Conservation (phyloP, 2,888 invertebrate genomes). For the Eristalinus sepulchralis region DNA sequence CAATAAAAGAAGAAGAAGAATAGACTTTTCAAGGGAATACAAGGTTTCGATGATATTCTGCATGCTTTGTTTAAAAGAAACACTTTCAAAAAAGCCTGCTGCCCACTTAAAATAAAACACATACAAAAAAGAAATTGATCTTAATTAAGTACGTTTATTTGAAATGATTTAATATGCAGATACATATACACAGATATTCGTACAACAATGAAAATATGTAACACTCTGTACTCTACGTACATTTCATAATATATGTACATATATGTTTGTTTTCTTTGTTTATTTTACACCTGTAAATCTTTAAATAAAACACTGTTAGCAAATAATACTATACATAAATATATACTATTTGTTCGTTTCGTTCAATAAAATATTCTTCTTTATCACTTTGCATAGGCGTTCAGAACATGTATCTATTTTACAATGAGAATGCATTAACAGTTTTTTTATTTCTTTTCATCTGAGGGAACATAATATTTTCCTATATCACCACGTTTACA, state of each 20-base stretch:
- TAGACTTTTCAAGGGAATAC: too few relatives aligned
- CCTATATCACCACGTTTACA: conserved; percentile 48
- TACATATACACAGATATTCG: not conserved
- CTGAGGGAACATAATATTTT: conserved; percentile 42
- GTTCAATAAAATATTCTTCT: conserved; percentile 30
- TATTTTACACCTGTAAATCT: conserved; percentile 29
- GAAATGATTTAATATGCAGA: conserved; percentile 26
- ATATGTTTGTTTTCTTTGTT: conserved; percentile 16
- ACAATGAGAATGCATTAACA: not conserved
- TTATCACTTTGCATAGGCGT: conserved; percentile 40
- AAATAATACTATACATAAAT: conserved; percentile 56
- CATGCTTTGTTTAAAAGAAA: too few relatives aligned
- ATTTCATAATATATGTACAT: too few relatives aligned
- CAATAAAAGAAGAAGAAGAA: too few relatives aligned
- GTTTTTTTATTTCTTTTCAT: conserved; percentile 22
- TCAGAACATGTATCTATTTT: conserved; percentile 17
- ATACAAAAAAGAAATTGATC: not conserved
- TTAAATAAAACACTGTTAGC: conserved; percentile 43
- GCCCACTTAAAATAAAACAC: not conserved
- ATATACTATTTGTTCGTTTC: conserved; percentile 38
- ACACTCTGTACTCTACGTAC: conserved; percentile 15
- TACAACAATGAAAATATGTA: conserved; percentile 26
- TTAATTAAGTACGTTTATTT: conserved; percentile 62
- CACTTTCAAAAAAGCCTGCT: too few relatives aligned
- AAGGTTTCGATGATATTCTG: too few relatives aligned